phyloP scores from a whole-genome alignment of 2,797 vertebrate species.

The Uromys caudimaculatus region DNA sequence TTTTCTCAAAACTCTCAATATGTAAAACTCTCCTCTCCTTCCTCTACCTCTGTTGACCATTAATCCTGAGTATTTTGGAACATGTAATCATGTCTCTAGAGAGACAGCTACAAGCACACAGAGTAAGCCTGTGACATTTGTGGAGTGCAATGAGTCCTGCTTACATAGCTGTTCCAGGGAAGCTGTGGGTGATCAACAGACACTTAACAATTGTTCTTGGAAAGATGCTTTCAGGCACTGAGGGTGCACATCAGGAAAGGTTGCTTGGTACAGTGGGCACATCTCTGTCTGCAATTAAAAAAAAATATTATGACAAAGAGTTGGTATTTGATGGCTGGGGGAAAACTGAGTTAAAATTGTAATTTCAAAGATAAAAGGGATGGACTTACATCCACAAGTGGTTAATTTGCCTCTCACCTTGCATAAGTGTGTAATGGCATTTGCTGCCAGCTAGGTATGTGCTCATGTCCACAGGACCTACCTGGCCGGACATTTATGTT shows the following conservation, averaged over 20 bases:
- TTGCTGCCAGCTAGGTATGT: not conserved
- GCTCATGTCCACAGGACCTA: not conserved
- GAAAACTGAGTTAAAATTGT: not conserved
- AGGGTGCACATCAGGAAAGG: not conserved
- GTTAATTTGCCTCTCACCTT: not conserved
- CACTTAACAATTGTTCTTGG: not conserved
- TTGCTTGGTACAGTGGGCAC: not conserved
- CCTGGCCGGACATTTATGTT: not conserved
- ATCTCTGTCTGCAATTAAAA: not conserved
- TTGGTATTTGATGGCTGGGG: not conserved
- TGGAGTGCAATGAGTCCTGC: not conserved
- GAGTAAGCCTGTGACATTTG: not conserved
- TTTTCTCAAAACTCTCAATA: not conserved
- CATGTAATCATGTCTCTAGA: not conserved
- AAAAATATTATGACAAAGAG: not conserved
- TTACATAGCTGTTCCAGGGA: not conserved
- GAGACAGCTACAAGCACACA: not conserved
- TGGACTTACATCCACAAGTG: not conserved
- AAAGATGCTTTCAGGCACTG: not conserved
- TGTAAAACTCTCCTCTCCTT: not conserved
- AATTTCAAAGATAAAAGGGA: not conserved
- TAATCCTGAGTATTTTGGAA: not conserved
- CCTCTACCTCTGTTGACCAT: not conserved
- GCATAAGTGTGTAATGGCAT: not conserved
- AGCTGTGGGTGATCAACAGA: not conserved